Evolutionary conservation across 2,797 vertebrate genomes (phyloP).

Genomic region (Protonibea diacanthus): DNA sequence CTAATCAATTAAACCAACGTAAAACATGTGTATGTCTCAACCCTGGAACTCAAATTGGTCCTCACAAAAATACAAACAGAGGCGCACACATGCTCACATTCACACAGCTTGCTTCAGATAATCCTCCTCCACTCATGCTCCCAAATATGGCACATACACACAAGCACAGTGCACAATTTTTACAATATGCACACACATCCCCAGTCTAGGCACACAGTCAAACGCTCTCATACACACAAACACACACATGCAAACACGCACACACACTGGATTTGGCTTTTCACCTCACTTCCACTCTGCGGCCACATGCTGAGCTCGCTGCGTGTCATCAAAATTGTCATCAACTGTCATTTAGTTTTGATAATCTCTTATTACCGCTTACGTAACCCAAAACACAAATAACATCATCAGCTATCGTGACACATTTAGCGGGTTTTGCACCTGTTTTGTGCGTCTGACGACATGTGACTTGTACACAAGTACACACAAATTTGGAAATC

Average conservation of each 20-base stretch:
- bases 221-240: not conserved
- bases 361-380: slow-evolving; percentile 51
- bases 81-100: slow-evolving; percentile 16
- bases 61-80: slow-evolving; percentile 1
- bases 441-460: slow-evolving; percentile 9
- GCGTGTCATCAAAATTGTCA: slow-evolving; percentile 46
- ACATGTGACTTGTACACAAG: slow-evolving; percentile 10
- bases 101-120: slow-evolving; percentile 34
- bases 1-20: not conserved
- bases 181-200: not conserved
- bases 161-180: not conserved
- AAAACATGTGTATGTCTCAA: not conserved
- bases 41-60: not conserved
- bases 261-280: slow-evolving; percentile 37
- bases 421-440: slow-evolving; percentile 24
- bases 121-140: slow-evolving; percentile 41
- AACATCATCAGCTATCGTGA: slow-evolving; percentile 40
- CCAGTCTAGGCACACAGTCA: not conserved
- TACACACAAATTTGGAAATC: not conserved
- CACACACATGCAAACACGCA: slow-evolving; percentile 15
- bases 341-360: slow-evolving; percentile 49
- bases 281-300: slow-evolving; percentile 42
- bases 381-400: slow-evolving; percentile 53
- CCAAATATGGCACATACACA: slow-evolving; percentile 12
- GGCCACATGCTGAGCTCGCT: slow-evolving; percentile 25